Conservation (phyloP, 1,140 invertebrate species). For the Heterodera schachtii region DNA sequence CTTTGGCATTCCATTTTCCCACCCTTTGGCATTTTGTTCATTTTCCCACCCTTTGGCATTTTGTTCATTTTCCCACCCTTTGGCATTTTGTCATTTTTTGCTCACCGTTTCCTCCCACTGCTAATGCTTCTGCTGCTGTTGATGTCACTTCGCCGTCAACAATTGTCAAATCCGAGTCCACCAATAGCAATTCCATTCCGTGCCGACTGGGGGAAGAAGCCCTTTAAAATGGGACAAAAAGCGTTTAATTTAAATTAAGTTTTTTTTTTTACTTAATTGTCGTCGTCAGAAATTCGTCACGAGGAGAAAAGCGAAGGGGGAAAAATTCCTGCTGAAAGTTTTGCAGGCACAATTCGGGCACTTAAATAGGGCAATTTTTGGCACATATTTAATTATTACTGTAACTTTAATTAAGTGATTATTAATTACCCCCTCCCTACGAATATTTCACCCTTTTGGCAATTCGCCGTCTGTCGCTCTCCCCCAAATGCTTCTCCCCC, state of each 20-base stretch:
- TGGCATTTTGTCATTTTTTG: too few species aligned
- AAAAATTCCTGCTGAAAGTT: constrained; percentile 25
- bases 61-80: background rate
- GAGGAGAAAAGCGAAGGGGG: background rate
- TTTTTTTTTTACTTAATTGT: constrained; percentile 15
- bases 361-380: background rate
- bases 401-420: background rate
- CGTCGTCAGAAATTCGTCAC: background rate
- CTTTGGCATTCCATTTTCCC: too few species aligned
- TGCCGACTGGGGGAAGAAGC: too few species aligned
- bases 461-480: constrained; percentile 3
- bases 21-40: too few species aligned
- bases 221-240: too few species aligned
- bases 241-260: constrained; percentile 9
- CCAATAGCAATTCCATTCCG: background rate
- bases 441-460: background rate
- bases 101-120: too few species aligned
- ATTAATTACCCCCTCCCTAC: background rate
- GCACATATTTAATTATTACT: background rate
- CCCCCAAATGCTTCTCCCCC: background rate
- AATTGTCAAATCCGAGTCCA: background rate
- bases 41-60: background rate
- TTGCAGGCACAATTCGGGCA: constrained; percentile 23
- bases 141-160: background rate
- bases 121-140: too few species aligned